Conservation (phyloP, 2,113 vertebrate genomes). For the Stomatorhinus ivindoensis region DNA sequence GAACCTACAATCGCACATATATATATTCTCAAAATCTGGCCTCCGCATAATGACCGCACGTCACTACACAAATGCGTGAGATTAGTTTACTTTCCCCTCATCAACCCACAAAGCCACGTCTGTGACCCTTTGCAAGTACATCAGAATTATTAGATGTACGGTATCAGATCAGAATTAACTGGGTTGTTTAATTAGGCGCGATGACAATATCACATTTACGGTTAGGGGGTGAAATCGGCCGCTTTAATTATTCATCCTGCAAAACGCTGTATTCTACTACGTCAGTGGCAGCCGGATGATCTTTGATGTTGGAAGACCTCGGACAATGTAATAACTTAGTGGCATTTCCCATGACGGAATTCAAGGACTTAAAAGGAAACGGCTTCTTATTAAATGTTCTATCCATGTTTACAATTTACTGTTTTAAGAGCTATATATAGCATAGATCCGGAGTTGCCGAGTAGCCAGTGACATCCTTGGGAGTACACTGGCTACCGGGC, state of each 20-base stretch:
- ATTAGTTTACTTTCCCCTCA: background rate
- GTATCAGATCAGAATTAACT: background rate
- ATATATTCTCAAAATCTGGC: conserved; percentile 22
- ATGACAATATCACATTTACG: background rate
- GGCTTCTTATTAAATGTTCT: conserved; percentile 11
- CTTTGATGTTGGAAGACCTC: background rate
- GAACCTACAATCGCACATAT: conserved; percentile 3
- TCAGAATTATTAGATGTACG: background rate
- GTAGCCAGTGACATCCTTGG: background rate
- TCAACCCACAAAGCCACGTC: background rate
- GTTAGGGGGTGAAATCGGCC: background rate
- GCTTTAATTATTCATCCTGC: background rate
- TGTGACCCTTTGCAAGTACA: background rate
- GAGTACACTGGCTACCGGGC: background rate
- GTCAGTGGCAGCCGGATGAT: background rate
- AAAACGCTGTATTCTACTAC: background rate
- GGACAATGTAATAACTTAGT: background rate
- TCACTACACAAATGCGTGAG: conserved; percentile 6
- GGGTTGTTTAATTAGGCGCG: background rate
- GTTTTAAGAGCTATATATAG: background rate
- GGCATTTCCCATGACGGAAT: conserved; percentile 9
- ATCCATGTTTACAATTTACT: background rate
- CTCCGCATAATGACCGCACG: conserved; percentile 3
- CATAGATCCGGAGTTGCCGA: background rate
- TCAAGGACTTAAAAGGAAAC: background rate